Base-by-base conservation (phyloP, 2,888 invertebrate genomes). In the Drosophila neutralis region DNA sequence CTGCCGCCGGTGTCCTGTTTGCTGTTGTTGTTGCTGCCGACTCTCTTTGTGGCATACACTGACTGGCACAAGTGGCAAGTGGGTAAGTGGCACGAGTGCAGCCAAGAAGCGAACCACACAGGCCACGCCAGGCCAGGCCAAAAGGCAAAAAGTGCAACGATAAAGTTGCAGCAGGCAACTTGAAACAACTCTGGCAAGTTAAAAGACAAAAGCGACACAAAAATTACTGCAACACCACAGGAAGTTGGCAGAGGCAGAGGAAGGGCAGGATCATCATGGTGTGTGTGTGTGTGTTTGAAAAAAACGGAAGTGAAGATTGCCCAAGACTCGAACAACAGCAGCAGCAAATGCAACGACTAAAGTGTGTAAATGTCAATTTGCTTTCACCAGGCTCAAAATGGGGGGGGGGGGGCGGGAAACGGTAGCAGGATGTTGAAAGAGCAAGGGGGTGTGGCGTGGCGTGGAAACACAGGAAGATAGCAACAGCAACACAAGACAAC, bases 341-440 rank as follows among this genome's bases (percentile, higher is more conserved):
- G 10, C 77, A 48, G 59, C 21, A 60, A 59, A 67, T 49, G 53
- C 65, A 61, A 69, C 52, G 69, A 78, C 73, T 64, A 77, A 86
- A 86, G 89, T 85, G 84, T 88, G 84, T 75, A 83, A 88, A 85
- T 88, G 84, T 86, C 84, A 85, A 85, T 85, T 85, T 86, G 81
- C 78, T 76, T 71, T 66, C 27, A 61, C 63, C 52, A 66, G 45
- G 57, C 73, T 54, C 56, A 67, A 45, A 45, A 35, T 45, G 1
- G 0, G 29, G 7, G 29, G 31, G 0, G 31, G 33, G 33, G 0
- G 4, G 40, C 33, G 61, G 59, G 53, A 27, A 36, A 36, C 59
- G 58, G 24, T 21, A 38, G 21, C 13, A 29, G 18, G 29, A 5
- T n/a, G 31, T 21, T 6, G 15, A 18, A 38, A 2, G 11, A 18